Percentiles rank a stretch among this genome's conserved stretches.
phyloP scores from a whole-genome alignment of 2,113 vertebrate genomes.

The Eurystomus gularis region DNA sequence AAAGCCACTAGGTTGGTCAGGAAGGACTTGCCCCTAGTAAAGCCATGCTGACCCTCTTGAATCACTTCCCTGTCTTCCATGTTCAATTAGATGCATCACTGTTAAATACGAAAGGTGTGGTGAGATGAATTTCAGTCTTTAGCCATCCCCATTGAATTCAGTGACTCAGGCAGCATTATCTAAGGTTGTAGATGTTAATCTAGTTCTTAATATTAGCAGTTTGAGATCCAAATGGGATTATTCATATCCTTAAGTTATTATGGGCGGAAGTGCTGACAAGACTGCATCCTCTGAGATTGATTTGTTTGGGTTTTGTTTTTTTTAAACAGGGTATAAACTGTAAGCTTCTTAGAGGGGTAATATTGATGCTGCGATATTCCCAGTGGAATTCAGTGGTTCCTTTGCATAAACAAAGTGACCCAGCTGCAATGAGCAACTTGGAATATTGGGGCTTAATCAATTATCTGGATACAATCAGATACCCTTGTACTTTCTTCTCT shows the following conservation, averaged over 20 bases:
- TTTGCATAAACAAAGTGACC: neutral
- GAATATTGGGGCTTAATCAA: neutral
- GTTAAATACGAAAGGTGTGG: neutral
- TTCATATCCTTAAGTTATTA: neutral
- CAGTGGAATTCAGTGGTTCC: neutral
- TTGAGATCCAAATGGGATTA: neutral
- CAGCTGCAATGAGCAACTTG: neutral
- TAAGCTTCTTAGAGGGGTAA: neutral
- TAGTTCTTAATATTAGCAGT: neutral
- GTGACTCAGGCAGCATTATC: fast-evolving
- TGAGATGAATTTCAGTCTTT: neutral
- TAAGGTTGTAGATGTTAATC: neutral
- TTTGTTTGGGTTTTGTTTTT: neutral
- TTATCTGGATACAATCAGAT: neutral
- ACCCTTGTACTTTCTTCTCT: neutral
- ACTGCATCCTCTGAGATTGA: neutral
- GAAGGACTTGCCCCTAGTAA: too few species aligned
- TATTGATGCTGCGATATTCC: neutral
- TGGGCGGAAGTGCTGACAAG: neutral
- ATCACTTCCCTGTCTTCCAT: too few species aligned
- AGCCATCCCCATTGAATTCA: neutral
- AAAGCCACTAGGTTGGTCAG: too few species aligned
- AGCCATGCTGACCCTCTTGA: too few species aligned
- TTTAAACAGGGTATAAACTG: fast-evolving
- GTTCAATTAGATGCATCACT: neutral